A percentile compares a stretch with the other conserved stretches of the same genome.
These are phyloP conservation scores for Podarcis lilfordi DNA, from an alignment of 2,797 vertebrate genomes.

Conservation along the genomic window DNA sequence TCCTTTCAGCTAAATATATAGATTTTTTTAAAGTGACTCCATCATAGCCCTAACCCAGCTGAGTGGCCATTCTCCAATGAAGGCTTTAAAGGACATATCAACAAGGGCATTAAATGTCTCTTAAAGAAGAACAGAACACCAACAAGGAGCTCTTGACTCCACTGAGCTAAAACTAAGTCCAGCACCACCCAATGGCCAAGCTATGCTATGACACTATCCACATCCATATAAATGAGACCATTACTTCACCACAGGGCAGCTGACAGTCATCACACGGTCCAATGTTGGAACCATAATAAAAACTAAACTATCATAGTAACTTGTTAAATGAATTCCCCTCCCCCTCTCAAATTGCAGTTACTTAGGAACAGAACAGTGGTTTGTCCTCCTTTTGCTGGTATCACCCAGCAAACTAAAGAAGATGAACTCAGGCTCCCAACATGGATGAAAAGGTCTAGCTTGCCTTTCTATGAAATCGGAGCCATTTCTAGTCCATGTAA, in stretches of 20 bases:
- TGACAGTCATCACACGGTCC: not conserved
- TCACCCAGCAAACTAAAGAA: not conserved
- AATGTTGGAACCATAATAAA: slow-evolving; percentile 32
- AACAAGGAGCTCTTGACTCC: not conserved
- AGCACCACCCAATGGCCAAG: not conserved
- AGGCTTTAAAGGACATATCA: not conserved
- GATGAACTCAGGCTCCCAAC: not conserved
- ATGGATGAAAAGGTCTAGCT: not conserved
- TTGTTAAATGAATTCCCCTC: not conserved
- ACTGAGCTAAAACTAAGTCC: not conserved
- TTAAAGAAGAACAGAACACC: not conserved
- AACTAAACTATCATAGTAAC: not conserved
- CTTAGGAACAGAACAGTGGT: slow-evolving; percentile 32
- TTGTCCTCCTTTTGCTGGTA: slow-evolving; percentile 23
- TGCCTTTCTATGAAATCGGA: slow-evolving; percentile 19
- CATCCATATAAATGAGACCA: not conserved
- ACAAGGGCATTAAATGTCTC: not conserved
- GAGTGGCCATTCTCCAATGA: not conserved
- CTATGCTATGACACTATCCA: not conserved
- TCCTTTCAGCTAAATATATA: not conserved
- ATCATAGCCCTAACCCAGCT: not conserved
- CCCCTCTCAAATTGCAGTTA: slow-evolving; percentile 13
- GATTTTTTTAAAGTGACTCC: not conserved
- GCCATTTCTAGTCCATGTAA: slow-evolving; percentile 11
- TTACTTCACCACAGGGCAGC: not conserved